Evolutionary conservation across 2,797 vertebrate species (phyloP).

Genomic region (Babyrousa celebensis): DNA sequence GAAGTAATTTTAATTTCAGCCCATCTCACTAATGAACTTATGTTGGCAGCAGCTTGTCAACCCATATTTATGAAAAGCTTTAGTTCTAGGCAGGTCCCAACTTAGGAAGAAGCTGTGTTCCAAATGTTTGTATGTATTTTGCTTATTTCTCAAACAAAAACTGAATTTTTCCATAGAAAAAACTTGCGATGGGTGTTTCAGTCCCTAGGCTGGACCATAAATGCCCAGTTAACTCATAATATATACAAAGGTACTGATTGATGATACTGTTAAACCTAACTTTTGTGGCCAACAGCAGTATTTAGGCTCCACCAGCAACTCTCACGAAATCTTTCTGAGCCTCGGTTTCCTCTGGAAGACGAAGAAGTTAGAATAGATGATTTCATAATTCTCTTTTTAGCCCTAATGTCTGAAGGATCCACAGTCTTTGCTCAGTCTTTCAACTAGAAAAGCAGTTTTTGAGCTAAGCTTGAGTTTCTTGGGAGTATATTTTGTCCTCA

Average conservation of each 20-base stretch:
- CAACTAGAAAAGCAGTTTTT: neutral
- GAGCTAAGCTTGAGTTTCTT: constrained; percentile 29
- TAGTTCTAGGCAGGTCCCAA: neutral
- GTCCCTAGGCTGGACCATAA: neutral
- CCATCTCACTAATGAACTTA: constrained; percentile 38
- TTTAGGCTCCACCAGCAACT: neutral
- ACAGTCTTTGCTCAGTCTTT: neutral
- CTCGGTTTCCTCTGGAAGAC: constrained; percentile 23
- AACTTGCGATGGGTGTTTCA: constrained; percentile 16
- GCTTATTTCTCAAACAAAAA: constrained; percentile 57
- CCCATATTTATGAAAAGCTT: constrained; percentile 22
- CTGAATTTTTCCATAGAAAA: constrained; percentile 56
- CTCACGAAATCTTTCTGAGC: constrained; percentile 16
- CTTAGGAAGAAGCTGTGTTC: constrained; percentile 50
- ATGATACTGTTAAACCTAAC: neutral
- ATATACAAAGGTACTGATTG: neutral
- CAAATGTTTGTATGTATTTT: neutral
- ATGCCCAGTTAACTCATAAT: neutral
- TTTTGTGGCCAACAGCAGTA: constrained; percentile 10
- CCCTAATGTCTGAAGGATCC: neutral
- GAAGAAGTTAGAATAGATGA: neutral
- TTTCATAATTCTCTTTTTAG: neutral
- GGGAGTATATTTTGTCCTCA: neutral
- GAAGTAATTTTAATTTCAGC: constrained; percentile 67
- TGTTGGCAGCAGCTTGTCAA: neutral